Percentiles rank a stretch among this genome's conserved stretches.
Evolutionary conservation across 1,140 invertebrate species (phyloP).

Genomic region (Holcopasites calliopsidis): DNA sequence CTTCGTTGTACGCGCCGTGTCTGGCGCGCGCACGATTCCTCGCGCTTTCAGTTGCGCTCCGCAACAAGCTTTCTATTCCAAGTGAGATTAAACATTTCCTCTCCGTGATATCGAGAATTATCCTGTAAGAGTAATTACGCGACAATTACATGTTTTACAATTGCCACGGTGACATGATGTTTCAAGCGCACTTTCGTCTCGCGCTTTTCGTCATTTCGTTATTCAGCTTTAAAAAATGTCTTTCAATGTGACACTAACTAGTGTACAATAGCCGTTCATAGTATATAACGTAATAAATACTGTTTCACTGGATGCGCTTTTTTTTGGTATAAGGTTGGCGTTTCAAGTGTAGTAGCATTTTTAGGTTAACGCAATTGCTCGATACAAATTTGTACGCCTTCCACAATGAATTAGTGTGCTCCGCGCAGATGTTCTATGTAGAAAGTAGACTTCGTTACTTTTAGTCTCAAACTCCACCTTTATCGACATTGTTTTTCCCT

Average conservation of each 20-base stretch:
- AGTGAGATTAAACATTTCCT: conserved; percentile 20
- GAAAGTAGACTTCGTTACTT: neutral
- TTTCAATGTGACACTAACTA: neutral
- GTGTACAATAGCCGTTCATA: no score
- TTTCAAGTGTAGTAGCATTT: neutral
- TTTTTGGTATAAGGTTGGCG: no score
- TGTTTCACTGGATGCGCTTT: no score
- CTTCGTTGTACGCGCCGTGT: conserved; percentile 58
- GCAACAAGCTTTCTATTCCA: conserved; percentile 25
- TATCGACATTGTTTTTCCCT: neutral
- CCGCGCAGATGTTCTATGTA: neutral
- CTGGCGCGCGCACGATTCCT: conserved; percentile 55
- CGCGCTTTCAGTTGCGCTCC: conserved; percentile 54
- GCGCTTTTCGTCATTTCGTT: neutral
- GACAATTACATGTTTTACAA: neutral
- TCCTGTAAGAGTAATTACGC: conserved; percentile 26
- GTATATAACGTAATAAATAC: no score
- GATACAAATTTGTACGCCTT: neutral
- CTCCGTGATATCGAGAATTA: conserved; percentile 2
- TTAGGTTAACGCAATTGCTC: neutral
- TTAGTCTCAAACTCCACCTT: no score
- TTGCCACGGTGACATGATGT: neutral
- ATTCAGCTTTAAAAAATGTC: neutral
- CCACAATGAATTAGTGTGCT: neutral
- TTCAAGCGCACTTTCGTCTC: neutral